Base-by-base conservation (phyloP, 1,140 invertebrate genomes). In the Drosophila ambigua region DNA sequence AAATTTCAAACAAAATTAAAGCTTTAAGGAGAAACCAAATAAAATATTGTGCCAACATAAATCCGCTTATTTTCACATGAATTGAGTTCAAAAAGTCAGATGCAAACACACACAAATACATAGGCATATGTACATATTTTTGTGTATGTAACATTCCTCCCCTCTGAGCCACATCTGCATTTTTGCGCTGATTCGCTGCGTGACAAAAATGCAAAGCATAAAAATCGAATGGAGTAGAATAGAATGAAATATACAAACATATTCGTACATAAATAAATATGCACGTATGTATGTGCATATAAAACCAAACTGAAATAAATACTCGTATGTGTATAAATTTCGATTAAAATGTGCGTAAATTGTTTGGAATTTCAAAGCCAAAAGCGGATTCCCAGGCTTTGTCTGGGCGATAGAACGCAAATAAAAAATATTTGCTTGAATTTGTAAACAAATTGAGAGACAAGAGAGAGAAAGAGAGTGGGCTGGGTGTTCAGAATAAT, bases 61-160 rank as follows among this genome's bases (percentile, higher is more conserved):
- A 78, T 78, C 76, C 61, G 76, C 75, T 79, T 79, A 79, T 79
- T 58, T 57, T 51, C 72, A 62, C 57, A 57, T 76, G 63, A 68
- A 55, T 61, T 77, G 55, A 76, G 52, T 72, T 65, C 24, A 43
- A 63, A 74, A 63, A 74, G 68, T 67, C 68, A 54, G 31, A 50
- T 66, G 68, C 58, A 76, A 76, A 63, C 16, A 28, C 11, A 26
- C 41, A 20, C 5, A 39, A 4, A 39, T 2, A 13, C 2, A 5
- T 11, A 39, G 20, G 20, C 9, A 28, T 28, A 28, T 28, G 5
- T 28, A 7, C 6, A 7, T 28, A 7, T 28, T 2, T 28, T 6
- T 6, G 26, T 28, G 26, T 28, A 7, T 72, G 52, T 50, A 76
- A 69, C 43, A 75, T 68, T 74, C 57, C 4, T 13, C 66, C 16